phyloP scores from a whole-genome alignment of 2,797 vertebrate species.

The Gambelia wislizenii region DNA sequence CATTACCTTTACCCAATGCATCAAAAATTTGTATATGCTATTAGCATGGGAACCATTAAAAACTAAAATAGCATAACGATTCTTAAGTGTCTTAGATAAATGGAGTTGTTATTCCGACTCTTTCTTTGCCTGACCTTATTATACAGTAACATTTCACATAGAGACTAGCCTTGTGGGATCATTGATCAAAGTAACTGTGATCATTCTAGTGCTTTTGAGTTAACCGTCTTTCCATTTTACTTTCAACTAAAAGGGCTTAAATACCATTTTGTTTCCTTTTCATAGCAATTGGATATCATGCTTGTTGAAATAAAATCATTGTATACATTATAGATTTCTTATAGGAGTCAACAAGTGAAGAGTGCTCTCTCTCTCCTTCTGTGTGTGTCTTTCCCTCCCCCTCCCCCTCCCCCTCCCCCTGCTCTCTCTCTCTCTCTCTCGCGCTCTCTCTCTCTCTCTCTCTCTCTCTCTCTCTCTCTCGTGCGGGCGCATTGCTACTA shows the following conservation, averaged over 20 bases:
- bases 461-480: too few relatives aligned
- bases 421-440: too few relatives aligned
- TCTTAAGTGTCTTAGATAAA: conserved; percentile 17
- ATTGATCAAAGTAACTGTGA: conserved; percentile 11
- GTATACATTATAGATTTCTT: background rate
- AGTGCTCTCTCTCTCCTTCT: too few relatives aligned
- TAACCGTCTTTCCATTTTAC: conserved; percentile 7
- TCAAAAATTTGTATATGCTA: background rate
- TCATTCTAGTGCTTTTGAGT: background rate
- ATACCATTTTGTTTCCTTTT: conserved; percentile 12
- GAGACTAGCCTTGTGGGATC: conserved; percentile 8
- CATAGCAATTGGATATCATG: background rate
- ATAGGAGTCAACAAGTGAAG: background rate
- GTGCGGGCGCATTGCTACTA: background rate
- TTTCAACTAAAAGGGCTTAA: conserved; percentile 5
- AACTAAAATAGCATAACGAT: conserved; percentile 1
- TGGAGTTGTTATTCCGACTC: conserved; percentile 15
- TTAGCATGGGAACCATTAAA: conserved; percentile 15
- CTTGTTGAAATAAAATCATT: background rate
- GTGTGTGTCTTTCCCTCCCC: too few relatives aligned
- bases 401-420: too few relatives aligned
- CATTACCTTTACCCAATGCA: background rate
- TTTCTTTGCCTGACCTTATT: conserved; percentile 16
- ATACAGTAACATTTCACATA: background rate
- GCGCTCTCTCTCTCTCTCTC: too few relatives aligned